These are phyloP conservation scores for Neolamprologus hecqui DNA, from an alignment of 2,113 vertebrate species.

Conservation along the genomic window DNA sequence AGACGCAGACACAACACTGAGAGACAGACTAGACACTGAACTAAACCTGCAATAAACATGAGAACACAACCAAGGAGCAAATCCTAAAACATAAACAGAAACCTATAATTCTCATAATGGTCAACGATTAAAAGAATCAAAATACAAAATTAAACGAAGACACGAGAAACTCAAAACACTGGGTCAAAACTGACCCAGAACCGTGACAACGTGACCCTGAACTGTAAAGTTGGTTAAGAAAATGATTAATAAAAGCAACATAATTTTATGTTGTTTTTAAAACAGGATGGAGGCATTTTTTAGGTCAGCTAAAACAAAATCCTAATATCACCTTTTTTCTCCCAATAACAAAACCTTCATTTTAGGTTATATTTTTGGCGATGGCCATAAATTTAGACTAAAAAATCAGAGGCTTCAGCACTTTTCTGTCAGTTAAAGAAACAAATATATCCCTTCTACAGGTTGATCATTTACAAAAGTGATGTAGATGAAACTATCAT, in stretches of 20 bases:
- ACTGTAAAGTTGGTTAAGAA: accelerated
- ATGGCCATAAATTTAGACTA: background rate
- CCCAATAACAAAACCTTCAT: background rate
- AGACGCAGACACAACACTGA: too few relatives aligned
- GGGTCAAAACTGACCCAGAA: background rate
- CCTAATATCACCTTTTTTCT: background rate
- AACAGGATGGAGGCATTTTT: background rate
- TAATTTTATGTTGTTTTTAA: background rate
- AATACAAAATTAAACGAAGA: background rate
- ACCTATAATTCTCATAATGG: background rate
- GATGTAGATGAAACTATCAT: background rate
- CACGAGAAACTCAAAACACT: background rate
- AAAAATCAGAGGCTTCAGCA: background rate
- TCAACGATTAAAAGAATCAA: background rate
- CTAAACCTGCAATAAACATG: too few relatives aligned
- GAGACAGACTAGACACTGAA: too few relatives aligned
- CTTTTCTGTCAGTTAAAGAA: background rate
- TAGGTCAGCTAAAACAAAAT: background rate
- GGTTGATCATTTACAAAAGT: background rate
- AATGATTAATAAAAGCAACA: background rate
- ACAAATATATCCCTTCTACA: background rate
- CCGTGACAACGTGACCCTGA: accelerated
- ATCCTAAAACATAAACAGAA: accelerated
- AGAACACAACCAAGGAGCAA: too few relatives aligned
- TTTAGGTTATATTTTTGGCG: background rate